A percentile compares a stretch with the other conserved stretches of the same genome.
phyloP scores from a whole-genome alignment of 2,797 vertebrate genomes.

The Pitangus sulphuratus region DNA sequence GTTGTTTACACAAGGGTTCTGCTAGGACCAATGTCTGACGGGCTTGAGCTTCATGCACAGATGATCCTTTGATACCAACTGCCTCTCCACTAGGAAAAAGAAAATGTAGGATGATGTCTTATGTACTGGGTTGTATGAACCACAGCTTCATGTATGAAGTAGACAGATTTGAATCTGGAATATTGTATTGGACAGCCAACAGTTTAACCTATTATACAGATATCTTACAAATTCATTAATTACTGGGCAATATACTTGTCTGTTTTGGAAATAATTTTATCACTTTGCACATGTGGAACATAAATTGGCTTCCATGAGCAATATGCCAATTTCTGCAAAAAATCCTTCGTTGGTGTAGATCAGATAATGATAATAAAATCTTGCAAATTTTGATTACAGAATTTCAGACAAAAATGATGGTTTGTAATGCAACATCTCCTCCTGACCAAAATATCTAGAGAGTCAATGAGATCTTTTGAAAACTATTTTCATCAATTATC shows the following conservation, averaged over 20 bases:
- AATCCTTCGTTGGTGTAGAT: not conserved
- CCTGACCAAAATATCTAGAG: not conserved
- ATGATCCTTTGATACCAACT: not conserved
- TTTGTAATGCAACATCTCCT: not conserved
- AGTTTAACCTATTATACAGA: not conserved
- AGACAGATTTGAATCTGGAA: not conserved
- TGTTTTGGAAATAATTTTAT: not conserved
- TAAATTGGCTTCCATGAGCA: not conserved
- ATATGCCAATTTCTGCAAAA: not conserved
- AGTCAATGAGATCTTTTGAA: not conserved
- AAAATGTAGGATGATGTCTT: not conserved
- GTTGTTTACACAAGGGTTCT: constrained; percentile 31
- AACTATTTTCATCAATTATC: not conserved
- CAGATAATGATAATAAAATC: not conserved
- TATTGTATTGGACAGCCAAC: not conserved
- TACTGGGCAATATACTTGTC: not conserved
- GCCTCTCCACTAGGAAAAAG: not conserved
- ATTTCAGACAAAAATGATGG: not conserved
- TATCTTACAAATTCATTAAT: not conserved
- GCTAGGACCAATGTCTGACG: not conserved
- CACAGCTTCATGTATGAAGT: not conserved
- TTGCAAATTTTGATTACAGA: not conserved
- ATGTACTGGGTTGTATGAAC: not conserved
- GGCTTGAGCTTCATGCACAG: constrained; percentile 15
- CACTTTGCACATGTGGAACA: not conserved